These are phyloP conservation scores for Mionectes olivaceus DNA, from an alignment of 2,797 vertebrate genomes.

Conservation along the genomic window DNA sequence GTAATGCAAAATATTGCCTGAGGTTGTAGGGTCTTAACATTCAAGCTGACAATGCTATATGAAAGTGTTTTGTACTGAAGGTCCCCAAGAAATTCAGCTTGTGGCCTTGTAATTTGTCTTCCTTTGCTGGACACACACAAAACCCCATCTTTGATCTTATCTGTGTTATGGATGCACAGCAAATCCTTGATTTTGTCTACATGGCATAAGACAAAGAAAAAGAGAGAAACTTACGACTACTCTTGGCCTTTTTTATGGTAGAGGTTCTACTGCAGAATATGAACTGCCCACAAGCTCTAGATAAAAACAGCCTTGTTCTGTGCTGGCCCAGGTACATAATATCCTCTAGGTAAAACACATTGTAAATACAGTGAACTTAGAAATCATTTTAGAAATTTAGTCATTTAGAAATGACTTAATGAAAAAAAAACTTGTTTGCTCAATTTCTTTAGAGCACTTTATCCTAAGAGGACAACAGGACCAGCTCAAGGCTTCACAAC, in stretches of 20 bases:
- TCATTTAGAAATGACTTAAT: neutral
- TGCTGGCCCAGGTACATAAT: neutral
- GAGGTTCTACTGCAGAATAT: neutral
- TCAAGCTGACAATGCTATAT: neutral
- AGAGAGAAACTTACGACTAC: neutral
- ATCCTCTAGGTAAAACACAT: neutral
- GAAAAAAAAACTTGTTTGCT: neutral
- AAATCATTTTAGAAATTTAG: too few relatives aligned
- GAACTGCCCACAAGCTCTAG: neutral
- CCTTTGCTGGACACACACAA: neutral
- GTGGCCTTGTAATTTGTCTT: neutral
- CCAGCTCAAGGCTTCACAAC: rapidly evolving
- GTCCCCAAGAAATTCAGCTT: neutral
- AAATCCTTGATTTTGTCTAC: neutral
- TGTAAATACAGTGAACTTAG: neutral
- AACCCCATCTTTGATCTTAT: neutral
- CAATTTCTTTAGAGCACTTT: neutral
- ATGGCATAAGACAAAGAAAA: neutral
- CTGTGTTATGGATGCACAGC: neutral
- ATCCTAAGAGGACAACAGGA: neutral
- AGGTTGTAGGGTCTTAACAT: neutral
- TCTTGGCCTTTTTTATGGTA: neutral
- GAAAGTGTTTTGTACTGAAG: neutral
- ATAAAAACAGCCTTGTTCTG: neutral
- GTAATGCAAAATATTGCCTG: neutral